Evolutionary conservation across 2,113 vertebrate species (phyloP).

Genomic region (Nicator chloris): DNA sequence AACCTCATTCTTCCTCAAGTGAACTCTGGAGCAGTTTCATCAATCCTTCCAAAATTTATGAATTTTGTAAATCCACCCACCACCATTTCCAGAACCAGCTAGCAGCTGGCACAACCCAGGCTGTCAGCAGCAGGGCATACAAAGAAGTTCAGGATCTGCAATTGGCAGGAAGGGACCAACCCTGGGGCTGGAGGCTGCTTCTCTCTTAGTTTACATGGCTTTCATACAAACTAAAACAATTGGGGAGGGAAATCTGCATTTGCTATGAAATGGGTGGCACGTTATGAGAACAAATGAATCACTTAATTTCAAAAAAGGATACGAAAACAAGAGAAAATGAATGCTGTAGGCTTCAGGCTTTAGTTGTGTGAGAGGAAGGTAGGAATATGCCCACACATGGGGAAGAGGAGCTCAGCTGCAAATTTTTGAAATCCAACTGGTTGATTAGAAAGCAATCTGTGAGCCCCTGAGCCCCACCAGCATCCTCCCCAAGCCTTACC

Average conservation of each 20-base stretch:
- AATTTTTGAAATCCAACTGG: background rate
- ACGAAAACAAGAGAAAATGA: background rate
- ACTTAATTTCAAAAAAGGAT: background rate
- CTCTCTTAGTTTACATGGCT: background rate
- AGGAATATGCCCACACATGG: background rate
- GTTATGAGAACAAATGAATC: background rate
- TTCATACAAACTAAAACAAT: background rate
- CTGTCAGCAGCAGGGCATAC: background rate
- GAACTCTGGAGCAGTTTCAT: background rate
- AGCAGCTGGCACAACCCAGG: background rate
- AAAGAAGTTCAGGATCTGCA: background rate
- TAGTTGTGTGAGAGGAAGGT: background rate
- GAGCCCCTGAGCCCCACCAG: background rate
- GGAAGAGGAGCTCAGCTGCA: background rate
- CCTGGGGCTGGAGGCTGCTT: background rate
- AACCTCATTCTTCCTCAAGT: background rate
- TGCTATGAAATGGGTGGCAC: background rate
- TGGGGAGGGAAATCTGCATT: background rate
- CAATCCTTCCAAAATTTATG: fast-evolving
- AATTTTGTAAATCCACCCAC: fast-evolving
- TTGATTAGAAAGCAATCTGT: background rate
- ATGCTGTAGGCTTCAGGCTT: background rate
- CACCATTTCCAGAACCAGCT: background rate
- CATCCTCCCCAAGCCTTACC: background rate
- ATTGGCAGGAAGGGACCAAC: background rate